phyloP scores from a whole-genome alignment of 2,113 vertebrate genomes.

The Emydocephalus ijimae region DNA sequence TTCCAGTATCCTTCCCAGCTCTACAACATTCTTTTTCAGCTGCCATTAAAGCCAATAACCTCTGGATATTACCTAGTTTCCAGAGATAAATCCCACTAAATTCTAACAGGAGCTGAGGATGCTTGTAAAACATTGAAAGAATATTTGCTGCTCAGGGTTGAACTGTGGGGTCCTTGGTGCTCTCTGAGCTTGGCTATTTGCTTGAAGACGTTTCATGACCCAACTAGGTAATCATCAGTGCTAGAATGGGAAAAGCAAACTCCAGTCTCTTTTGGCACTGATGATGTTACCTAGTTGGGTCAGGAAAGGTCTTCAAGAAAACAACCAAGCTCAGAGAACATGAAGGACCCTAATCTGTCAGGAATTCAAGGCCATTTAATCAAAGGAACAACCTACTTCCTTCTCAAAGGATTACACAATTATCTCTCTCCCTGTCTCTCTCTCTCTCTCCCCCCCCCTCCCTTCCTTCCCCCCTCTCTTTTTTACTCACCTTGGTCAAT shows the following conservation, averaged over 20 bases:
- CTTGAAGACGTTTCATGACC: too few relatives aligned
- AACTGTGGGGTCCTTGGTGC: too few relatives aligned
- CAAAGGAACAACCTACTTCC: background rate
- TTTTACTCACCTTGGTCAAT: conserved; percentile 83
- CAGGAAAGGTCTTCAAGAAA: too few relatives aligned
- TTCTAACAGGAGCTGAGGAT: background rate
- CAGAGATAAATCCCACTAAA: background rate
- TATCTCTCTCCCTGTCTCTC: too few relatives aligned
- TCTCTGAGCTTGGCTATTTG: too few relatives aligned
- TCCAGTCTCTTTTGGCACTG: too few relatives aligned
- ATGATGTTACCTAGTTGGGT: too few relatives aligned
- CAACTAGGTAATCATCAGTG: too few relatives aligned
- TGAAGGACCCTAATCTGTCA: background rate
- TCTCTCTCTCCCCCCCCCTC: too few relatives aligned
- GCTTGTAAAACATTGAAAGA: background rate
- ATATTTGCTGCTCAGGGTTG: too few relatives aligned
- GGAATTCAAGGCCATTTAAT: background rate
- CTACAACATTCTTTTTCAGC: background rate
- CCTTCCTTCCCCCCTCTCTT: fast-evolving
- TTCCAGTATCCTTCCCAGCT: background rate
- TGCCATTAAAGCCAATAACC: background rate
- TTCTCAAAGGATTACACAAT: background rate
- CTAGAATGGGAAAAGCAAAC: too few relatives aligned
- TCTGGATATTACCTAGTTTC: background rate
- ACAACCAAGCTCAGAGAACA: too few relatives aligned